These are phyloP conservation scores for Tuta absoluta DNA, from an alignment of 2,888 invertebrate species.

Conservation along the genomic window DNA sequence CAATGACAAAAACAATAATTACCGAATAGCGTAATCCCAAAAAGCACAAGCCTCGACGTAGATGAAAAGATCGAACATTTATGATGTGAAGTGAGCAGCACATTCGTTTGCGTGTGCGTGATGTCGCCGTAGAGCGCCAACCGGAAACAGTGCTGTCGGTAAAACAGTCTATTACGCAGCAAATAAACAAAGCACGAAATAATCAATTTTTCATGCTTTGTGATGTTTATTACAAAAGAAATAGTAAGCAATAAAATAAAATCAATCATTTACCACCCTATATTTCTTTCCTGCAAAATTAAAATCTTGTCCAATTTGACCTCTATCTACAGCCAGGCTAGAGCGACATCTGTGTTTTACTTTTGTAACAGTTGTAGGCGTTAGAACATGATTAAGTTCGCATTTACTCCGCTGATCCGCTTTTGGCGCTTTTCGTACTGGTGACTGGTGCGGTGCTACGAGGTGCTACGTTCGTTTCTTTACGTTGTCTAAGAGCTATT, in stretches of 20 bases:
- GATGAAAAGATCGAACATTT: slow-evolving; percentile 78
- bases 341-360: slow-evolving; percentile 25
- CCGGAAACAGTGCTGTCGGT: slow-evolving; percentile 66
- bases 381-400: not conserved
- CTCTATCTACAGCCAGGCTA: too few species aligned
- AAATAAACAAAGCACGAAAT: slow-evolving; percentile 36
- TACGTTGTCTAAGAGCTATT: too few species aligned
- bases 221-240: too few species aligned
- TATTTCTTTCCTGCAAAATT: not conserved
- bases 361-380: not conserved
- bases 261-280: too few species aligned
- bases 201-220: not conserved
- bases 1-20: slow-evolving; percentile 68
- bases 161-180: slow-evolving; percentile 71
- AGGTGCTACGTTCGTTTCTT: too few species aligned
- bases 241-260: too few species aligned
- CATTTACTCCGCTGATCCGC: not conserved
- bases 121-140: slow-evolving; percentile 73
- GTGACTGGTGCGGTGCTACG: not conserved
- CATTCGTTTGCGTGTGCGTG: slow-evolving; percentile 66
- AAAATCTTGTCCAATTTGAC: slow-evolving; percentile 28
- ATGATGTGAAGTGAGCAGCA: slow-evolving; percentile 71
- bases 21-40: slow-evolving; percentile 77
- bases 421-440: not conserved
- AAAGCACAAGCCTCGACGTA: slow-evolving; percentile 76